phyloP scores from a whole-genome alignment of 2,888 invertebrate species.

The Rhogogaster chlorosoma region DNA sequence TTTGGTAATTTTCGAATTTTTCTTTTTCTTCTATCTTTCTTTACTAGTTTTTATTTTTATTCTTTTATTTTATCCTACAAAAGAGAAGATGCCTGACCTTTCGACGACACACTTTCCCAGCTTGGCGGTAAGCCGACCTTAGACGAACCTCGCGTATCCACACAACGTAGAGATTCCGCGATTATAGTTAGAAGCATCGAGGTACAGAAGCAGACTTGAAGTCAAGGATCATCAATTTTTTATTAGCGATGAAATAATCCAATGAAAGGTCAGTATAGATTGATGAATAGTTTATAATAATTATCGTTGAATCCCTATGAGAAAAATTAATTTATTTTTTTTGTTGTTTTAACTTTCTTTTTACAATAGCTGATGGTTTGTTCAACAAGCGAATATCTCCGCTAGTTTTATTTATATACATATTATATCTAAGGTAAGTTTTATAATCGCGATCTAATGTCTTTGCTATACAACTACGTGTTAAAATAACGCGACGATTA shows the following conservation, averaged over 20 bases:
- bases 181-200: neutral
- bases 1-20: neutral
- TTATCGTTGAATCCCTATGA: too few species aligned
- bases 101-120: conserved; percentile 72
- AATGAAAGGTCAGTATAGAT: too few species aligned
- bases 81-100: conserved; percentile 67
- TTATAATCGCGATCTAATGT: neutral
- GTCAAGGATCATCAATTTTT: neutral
- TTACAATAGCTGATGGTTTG: neutral
- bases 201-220: neutral
- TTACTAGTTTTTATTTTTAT: neutral
- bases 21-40: neutral
- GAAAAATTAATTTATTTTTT: neutral
- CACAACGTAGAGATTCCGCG: neutral
- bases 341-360: neutral
- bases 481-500: neutral
- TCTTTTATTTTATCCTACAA: neutral
- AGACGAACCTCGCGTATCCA: conserved; percentile 26
- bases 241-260: too few species aligned
- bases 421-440: too few species aligned
- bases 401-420: neutral
- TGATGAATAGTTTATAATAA: too few species aligned
- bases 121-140: conserved; percentile 40
- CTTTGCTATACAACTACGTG: neutral
- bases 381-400: neutral